phyloP scores from a whole-genome alignment of 64 coral and sea anemone genomes.

The Montipora cactus region DNA sequence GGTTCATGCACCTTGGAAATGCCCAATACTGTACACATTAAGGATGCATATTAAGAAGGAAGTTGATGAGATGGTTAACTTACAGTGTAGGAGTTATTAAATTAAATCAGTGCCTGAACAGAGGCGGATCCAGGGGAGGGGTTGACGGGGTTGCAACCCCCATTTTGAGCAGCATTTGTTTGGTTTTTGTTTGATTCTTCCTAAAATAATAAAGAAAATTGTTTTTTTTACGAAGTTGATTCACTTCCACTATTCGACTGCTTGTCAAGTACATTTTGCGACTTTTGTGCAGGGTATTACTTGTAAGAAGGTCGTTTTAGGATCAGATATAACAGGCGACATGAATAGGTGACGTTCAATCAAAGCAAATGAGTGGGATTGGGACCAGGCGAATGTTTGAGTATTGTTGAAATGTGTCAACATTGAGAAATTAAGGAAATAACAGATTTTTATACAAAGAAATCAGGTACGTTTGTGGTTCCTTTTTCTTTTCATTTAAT shows the following conservation, averaged over 20 bases:
- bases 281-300: no score
- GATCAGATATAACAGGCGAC: no score
- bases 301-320: no score
- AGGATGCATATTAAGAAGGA: no score
- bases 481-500: slow-evolving; percentile 43
- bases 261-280: no score
- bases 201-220: not conserved
- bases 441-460: slow-evolving; percentile 66
- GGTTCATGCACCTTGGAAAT: no score
- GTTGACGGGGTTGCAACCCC: slow-evolving; percentile 26
- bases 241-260: no score
- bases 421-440: slow-evolving; percentile 40
- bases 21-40: no score
- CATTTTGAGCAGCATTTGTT: slow-evolving; percentile 28
- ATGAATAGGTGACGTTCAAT: slow-evolving; percentile 19
- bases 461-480: slow-evolving; percentile 55
- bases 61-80: no score
- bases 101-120: no score
- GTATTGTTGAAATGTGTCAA: slow-evolving; percentile 27
- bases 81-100: no score
- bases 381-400: slow-evolving; percentile 61
- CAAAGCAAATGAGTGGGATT: slow-evolving; percentile 60
- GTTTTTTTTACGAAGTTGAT: not conserved
- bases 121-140: slow-evolving; percentile 34
- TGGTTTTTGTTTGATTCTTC: not conserved